Evolutionary conservation across 1,140 invertebrate species (phyloP).

Genomic region (Chionoecetes opilio): DNA sequence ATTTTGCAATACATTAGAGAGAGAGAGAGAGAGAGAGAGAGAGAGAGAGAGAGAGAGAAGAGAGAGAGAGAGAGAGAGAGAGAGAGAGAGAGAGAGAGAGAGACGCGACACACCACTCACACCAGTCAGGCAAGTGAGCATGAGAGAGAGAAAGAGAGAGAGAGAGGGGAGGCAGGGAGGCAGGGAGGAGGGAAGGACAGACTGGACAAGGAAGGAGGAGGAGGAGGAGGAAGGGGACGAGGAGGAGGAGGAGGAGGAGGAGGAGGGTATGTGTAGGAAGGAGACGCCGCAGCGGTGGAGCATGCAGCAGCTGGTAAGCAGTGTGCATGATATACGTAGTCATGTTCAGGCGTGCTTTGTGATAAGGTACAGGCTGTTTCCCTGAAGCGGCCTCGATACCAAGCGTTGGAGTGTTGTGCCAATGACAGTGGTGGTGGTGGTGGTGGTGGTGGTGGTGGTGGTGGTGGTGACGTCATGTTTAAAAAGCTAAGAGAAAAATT

Average conservation of each 20-base stretch:
- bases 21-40: conserved; percentile 35
- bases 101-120: not conserved
- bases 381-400: not conserved
- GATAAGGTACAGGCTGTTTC: not conserved
- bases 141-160: not conserved
- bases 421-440: not conserved
- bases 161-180: not conserved
- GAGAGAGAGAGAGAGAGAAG: conserved; percentile 22
- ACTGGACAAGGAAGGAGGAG: not conserved
- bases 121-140: conserved; percentile 24
- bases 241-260: not conserved
- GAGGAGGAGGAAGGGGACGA: not conserved
- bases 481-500: not conserved
- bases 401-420: not conserved
- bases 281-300: not conserved
- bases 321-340: conserved; percentile 17
- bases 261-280: not conserved
- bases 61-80: conserved; percentile 21
- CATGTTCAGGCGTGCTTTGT: not conserved
- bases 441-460: not conserved
- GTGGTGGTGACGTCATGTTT: conserved; percentile 7
- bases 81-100: not conserved
- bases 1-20: not conserved
- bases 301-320: not conserved
- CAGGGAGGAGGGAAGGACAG: not conserved